Evolutionary conservation across 2,797 vertebrate genomes (phyloP), one percentile per base, ranked within the genome.

Genomic region (Psittacula derbiana): DNA sequence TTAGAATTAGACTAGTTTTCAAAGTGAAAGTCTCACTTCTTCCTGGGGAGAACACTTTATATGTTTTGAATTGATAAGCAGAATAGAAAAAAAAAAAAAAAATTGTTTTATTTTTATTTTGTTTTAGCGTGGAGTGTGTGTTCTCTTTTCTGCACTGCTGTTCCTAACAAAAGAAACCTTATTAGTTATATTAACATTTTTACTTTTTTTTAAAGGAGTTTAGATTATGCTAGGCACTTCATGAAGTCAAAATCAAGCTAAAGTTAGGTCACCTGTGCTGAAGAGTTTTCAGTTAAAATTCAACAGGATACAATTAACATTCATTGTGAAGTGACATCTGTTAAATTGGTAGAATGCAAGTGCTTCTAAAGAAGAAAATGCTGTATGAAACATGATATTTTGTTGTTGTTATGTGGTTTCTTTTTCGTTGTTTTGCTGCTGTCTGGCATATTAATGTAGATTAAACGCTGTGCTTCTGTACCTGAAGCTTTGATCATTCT

Each of bases 261-360:
- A 86, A 80, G 91, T 90, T 57, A 73, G 44, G 24, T 87, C 83
- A 73, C 65, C 46, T 95, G 53, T 64, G 33, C 85, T 95, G 75
- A 95, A 90, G 87, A 79, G 76, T 90, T 74, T 92, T 89, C 79
- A 86, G 40, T 44, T 74, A 52, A 84, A 91, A 86, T 82, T 92
- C 86, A 91, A 50, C 38, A 78, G 64, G 86, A 75, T 88, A 62
- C 73, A 75, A 72, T 95, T 88, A 92, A 46, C 5, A 1, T 93
- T 94, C 44, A 78, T 94, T 89, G 86, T 67, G 76, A 88, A 86
- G 31, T 88, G 79, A 24, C 43, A 58, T 86, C 50, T 84, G 10
- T 71, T 90, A 70, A 90, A 91, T 52, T 73, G 28, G 12, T 93
- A 57, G 60, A 94, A 79, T 19, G 57, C 13, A 79, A 91, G 66